Evolutionary conservation across 2,888 invertebrate species (phyloP).

Genomic region (Leucania comma): DNA sequence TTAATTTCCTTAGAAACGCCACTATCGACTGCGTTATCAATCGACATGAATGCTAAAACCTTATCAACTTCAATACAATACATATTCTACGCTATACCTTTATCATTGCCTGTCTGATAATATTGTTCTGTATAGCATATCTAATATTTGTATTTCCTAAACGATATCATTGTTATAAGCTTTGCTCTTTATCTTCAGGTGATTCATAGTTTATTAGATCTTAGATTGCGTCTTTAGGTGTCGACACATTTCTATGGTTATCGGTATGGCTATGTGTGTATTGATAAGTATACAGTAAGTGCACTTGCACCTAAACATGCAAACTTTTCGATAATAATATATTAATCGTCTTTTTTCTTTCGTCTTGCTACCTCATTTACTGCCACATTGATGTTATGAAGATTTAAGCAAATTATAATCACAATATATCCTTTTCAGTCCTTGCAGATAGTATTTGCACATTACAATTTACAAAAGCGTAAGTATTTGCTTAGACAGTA

Average conservation of each 20-base stretch:
- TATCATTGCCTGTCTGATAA: conserved; percentile 56
- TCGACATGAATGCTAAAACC: conserved; percentile 22
- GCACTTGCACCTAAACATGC: conserved; percentile 10
- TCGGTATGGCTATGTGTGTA: conserved; percentile 21
- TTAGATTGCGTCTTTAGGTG: conserved; percentile 22
- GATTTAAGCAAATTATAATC: background rate
- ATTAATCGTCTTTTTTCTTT: background rate
- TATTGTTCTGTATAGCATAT: conserved; percentile 46
- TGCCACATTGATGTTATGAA: background rate
- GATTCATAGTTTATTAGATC: conserved; percentile 35
- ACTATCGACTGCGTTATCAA: conserved; percentile 29
- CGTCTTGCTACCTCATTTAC: background rate
- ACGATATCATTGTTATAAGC: conserved; percentile 37
- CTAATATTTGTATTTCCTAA: conserved; percentile 58
- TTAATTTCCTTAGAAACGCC: conserved; percentile 15
- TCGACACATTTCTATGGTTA: conserved; percentile 43
- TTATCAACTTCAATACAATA: conserved; percentile 52
- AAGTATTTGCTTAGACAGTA: background rate
- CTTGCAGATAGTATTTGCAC: conserved; percentile 6
- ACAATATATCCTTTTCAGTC: background rate
- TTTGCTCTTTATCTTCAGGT: conserved; percentile 47
- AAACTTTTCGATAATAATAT: conserved; percentile 22
- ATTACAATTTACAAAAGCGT: background rate
- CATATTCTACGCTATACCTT: conserved; percentile 34
- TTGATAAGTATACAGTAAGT: conserved; percentile 17